phyloP scores from a whole-genome alignment of 1,140 invertebrate genomes.

The Euschistus heros region DNA sequence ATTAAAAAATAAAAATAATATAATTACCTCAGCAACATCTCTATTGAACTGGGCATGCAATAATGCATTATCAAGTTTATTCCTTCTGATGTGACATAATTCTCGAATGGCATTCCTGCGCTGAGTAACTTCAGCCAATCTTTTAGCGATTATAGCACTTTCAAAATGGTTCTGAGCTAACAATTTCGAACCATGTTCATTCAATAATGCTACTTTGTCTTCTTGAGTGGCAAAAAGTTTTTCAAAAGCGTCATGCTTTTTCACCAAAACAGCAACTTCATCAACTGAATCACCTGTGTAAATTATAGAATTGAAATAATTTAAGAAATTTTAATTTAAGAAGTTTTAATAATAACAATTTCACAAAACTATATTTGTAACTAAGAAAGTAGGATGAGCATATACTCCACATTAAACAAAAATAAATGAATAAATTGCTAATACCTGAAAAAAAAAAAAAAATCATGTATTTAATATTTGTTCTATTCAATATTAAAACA shows the following conservation, averaged over 20 bases:
- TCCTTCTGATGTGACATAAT: slow-evolving; percentile 49
- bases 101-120: slow-evolving; percentile 60
- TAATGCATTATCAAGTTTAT: slow-evolving; percentile 63
- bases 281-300: slow-evolving; percentile 54
- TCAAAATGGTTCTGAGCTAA: slow-evolving; percentile 91
- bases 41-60: slow-evolving; percentile 82
- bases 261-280: slow-evolving; percentile 73
- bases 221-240: slow-evolving; percentile 73
- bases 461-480: too few relatives aligned
- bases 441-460: too few relatives aligned
- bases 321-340: neutral
- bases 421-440: too few relatives aligned
- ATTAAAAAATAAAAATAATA: neutral
- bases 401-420: too few relatives aligned
- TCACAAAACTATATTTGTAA: too few relatives aligned
- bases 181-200: slow-evolving; percentile 80
- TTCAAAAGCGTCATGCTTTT: slow-evolving; percentile 85
- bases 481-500: too few relatives aligned
- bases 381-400: too few relatives aligned
- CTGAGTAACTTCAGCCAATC: slow-evolving; percentile 56
- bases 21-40: slow-evolving; percentile 64
- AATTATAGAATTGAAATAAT: neutral
- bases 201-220: slow-evolving; percentile 72
- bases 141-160: slow-evolving; percentile 64
- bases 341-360: too few relatives aligned